Percentiles rank a stretch among this genome's conserved stretches.
Evolutionary conservation across 1,140 invertebrate species (phyloP).

Genomic region (Scaptomyza graminum): DNA sequence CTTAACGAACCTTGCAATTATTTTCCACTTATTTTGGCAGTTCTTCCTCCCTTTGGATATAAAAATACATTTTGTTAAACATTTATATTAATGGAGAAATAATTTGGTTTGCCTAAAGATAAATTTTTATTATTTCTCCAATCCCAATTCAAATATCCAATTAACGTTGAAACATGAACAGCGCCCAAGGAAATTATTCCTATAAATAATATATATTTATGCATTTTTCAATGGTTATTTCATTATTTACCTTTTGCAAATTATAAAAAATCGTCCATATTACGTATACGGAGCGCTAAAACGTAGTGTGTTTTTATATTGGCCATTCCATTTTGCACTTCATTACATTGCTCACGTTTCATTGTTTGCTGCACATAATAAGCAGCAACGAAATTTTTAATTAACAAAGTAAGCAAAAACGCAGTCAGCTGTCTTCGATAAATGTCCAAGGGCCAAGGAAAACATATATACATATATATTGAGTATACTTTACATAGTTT

Average conservation of each 20-base stretch:
- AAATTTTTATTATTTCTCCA: not conserved
- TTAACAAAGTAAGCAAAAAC: constrained; percentile 47
- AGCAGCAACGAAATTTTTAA: constrained; percentile 43
- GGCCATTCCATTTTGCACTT: constrained; percentile 35
- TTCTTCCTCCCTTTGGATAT: no score
- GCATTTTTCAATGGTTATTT: not conserved
- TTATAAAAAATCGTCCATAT: constrained; percentile 27
- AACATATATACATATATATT: not conserved
- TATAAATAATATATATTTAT: not conserved
- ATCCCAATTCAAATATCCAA: constrained; percentile 18
- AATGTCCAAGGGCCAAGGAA: constrained; percentile 16
- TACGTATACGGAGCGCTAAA: constrained; percentile 26
- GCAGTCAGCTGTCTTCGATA: constrained; percentile 34
- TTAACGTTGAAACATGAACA: constrained; percentile 7
- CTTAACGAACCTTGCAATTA: not conserved
- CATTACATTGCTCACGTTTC: constrained; percentile 43
- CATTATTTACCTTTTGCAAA: not conserved
- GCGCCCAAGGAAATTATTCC: not conserved
- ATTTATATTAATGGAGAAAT: not conserved
- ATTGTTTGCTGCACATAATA: constrained; percentile 46
- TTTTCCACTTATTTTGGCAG: not conserved
- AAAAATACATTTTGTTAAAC: not conserved
- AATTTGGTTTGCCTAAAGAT: not conserved
- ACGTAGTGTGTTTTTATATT: constrained; percentile 31
- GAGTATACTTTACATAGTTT: no score